Base-by-base conservation (phyloP, 2,888 invertebrate genomes). In the Erebia aethiops region DNA sequence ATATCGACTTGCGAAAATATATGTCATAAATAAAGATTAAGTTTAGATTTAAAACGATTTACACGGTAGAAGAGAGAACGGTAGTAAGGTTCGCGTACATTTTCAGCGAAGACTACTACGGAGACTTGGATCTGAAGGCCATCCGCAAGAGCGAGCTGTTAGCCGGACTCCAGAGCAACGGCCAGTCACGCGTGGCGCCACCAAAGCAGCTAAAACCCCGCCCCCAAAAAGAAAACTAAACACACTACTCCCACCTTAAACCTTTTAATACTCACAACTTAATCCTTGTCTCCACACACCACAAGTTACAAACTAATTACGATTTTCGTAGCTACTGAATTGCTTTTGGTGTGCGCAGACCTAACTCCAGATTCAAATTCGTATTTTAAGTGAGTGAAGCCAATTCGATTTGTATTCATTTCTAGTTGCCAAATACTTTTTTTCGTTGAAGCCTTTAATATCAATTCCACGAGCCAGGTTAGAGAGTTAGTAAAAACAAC, bases 61-160 rank as follows among this genome's bases (percentile, higher is more conserved):
- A 80, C 82, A 67, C 49, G 79, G 81, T 82, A 83, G 87, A 84
- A 81, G 84, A 82, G 86, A 87, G 85, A 86, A 13, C 11, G 88
- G 89, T 85, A 87, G 91, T 92, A 92, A 92, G 91, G 87, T 89
- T 79, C 85, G 87, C 90, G 86, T 92, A 86, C 89, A 87, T 91
- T 92, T 95, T 95, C 97, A 98, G 98, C 95, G 98, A 98, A 95
- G 98, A 98, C 96, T 98, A 98, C 96, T 98, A 98, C 88, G 98
- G 98, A 81, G 98, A 98, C 93, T 94, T 98, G 96, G 98, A 98
- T 94, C 95, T 98, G 95, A 98, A 98, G 96, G 95, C 96, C 94
- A 97, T 98, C 95, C 96, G 97, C 94, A 98, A 98, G 95, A 97
- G 97, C 94, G 98, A 98, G 93, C 95, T 98, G 82, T 95, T 97